These are phyloP conservation scores for Noturus placidus DNA, from an alignment of 2,113 vertebrate genomes.

Conservation along the genomic window DNA sequence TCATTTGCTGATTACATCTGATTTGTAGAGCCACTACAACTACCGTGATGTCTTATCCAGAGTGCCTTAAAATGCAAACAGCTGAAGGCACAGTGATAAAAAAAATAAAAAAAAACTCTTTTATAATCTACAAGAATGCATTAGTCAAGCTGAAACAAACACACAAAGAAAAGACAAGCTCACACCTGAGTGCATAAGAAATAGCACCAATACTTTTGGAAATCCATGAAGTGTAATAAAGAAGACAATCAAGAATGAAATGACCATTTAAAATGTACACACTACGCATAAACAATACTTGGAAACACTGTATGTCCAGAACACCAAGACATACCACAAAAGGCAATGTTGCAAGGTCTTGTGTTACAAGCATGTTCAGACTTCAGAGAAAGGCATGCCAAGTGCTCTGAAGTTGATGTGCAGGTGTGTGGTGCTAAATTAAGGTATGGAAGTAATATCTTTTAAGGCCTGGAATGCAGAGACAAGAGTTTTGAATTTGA, in stretches of 20 bases:
- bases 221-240: neutral
- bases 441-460: neutral
- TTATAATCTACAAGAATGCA: neutral
- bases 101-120: too few species aligned
- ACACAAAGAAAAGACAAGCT: neutral
- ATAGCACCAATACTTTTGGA: neutral
- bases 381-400: neutral
- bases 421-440: neutral
- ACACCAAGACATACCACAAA: neutral
- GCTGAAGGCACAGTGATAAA: neutral
- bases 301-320: neutral
- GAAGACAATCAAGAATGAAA: neutral
- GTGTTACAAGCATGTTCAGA: neutral
- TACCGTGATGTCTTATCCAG: neutral
- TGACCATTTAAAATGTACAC: neutral
- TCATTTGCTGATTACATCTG: conserved; percentile 13
- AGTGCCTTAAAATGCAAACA: neutral
- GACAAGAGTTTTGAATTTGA: neutral
- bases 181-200: neutral
- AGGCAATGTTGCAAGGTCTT: neutral
- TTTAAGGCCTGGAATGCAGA: neutral
- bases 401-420: neutral
- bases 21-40: neutral
- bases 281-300: neutral
- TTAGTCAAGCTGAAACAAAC: neutral